These are phyloP conservation scores for Lithophane leautieri DNA, from an alignment of 2,888 invertebrate genomes.

Conservation along the genomic window DNA sequence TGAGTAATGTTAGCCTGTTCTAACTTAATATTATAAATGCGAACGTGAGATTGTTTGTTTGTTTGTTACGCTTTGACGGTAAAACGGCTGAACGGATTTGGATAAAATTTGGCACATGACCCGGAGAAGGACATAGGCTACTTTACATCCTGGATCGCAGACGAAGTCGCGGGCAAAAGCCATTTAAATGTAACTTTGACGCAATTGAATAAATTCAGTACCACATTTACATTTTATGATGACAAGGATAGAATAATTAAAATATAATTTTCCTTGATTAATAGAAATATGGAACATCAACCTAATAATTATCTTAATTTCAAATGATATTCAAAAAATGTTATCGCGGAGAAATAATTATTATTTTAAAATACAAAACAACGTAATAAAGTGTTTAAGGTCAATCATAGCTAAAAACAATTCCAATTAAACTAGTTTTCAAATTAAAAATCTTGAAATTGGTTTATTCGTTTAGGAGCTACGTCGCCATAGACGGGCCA, in stretches of 20 bases:
- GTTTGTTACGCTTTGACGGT: too few relatives aligned
- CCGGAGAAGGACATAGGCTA: too few relatives aligned
- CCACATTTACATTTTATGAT: not conserved
- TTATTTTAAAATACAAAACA: not conserved
- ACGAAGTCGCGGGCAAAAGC: too few relatives aligned
- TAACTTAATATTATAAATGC: too few relatives aligned
- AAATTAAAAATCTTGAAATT: not conserved
- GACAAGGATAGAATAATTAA: not conserved
- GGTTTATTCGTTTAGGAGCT: not conserved
- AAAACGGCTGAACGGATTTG: too few relatives aligned
- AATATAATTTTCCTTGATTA: constrained; percentile 2
- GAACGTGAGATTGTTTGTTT: too few relatives aligned
- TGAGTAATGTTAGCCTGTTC: not conserved
- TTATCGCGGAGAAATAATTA: not conserved
- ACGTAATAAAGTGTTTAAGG: not conserved
- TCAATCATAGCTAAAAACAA: not conserved
- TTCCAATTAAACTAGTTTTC: not conserved
- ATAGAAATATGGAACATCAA: not conserved
- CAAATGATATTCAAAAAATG: constrained; percentile 22
- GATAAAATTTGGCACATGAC: too few relatives aligned
- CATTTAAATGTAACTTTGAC: too few relatives aligned
- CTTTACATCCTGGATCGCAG: too few relatives aligned
- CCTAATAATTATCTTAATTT: constrained; percentile 7
- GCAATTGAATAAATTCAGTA: not conserved
- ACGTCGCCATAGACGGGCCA: not conserved